Conservation (phyloP, 2,797 vertebrate species). For the Fundulus diaphanus region DNA sequence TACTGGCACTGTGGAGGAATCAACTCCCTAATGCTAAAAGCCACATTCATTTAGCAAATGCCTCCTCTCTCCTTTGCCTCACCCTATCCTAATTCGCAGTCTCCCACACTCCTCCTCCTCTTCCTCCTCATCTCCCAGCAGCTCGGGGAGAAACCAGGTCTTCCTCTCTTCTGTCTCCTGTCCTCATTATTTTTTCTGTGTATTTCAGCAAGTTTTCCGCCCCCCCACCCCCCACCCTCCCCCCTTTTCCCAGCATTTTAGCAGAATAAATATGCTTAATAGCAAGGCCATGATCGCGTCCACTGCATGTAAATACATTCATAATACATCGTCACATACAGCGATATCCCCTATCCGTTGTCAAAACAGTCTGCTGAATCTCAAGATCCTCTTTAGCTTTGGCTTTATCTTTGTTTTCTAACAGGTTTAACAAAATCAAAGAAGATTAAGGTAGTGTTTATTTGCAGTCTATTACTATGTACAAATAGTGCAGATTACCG, state of each 20-base stretch:
- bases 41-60: constrained; percentile 70
- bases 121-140: constrained; percentile 28
- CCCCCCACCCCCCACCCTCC: too few relatives aligned
- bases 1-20: constrained; percentile 48
- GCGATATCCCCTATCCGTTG: not conserved
- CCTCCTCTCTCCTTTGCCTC: constrained; percentile 12
- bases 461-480: not conserved
- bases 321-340: not conserved
- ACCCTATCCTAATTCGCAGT: too few relatives aligned
- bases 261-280: not conserved
- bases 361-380: not conserved
- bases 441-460: not conserved
- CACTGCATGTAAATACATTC: not conserved
- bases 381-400: not conserved
- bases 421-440: not conserved
- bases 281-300: not conserved
- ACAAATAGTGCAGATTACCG: not conserved
- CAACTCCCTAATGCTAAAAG: constrained; percentile 61
- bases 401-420: not conserved
- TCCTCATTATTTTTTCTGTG: not conserved
- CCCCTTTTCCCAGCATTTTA: not conserved
- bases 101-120: constrained; percentile 8
- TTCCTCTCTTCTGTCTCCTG: constrained; percentile 12
- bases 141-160: constrained; percentile 30
- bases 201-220: not conserved